Conservation (phyloP, 2,113 vertebrate species). For the Paraplagusia blochii region DNA sequence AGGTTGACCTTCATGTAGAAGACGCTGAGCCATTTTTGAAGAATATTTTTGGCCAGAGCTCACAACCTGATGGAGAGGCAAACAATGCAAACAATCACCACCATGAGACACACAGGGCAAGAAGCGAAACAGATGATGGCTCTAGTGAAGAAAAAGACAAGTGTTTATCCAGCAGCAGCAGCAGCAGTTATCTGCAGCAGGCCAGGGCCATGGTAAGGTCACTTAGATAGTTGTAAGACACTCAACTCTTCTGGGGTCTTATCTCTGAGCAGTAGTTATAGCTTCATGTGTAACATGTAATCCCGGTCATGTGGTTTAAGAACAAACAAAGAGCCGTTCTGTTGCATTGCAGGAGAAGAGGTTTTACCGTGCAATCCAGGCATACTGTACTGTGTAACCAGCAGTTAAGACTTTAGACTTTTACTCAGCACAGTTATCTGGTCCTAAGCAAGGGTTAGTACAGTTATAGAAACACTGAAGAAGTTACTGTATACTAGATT, state of each 20-base stretch:
- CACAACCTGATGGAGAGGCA: slow-evolving; percentile 18
- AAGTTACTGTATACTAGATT: not conserved
- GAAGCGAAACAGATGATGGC: slow-evolving; percentile 28
- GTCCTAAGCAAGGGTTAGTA: not conserved
- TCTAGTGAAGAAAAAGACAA: slow-evolving; percentile 42
- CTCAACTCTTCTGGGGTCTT: not conserved
- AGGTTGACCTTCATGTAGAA: slow-evolving; percentile 71
- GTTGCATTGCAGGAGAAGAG: not conserved
- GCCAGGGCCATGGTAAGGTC: slow-evolving; percentile 78
- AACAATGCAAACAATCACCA: slow-evolving; percentile 9
- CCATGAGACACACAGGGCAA: not conserved
- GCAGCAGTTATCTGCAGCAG: slow-evolving; percentile 69
- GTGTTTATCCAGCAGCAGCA: slow-evolving; percentile 71
- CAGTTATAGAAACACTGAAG: not conserved
- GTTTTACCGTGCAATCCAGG: not conserved
- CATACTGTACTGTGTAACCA: not conserved
- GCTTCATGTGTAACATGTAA: slow-evolving; percentile 5
- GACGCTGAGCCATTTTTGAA: slow-evolving; percentile 66
- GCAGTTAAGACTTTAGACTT: not conserved
- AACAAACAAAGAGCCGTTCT: slow-evolving; percentile 2
- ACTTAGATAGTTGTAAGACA: slow-evolving; percentile 1
- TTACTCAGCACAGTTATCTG: not conserved
- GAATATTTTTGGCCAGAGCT: slow-evolving; percentile 52
- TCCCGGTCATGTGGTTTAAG: slow-evolving; percentile 5
- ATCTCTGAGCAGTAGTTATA: not conserved